Base-by-base conservation (phyloP, 2,113 vertebrate genomes). In the Axis porcinus region DNA sequence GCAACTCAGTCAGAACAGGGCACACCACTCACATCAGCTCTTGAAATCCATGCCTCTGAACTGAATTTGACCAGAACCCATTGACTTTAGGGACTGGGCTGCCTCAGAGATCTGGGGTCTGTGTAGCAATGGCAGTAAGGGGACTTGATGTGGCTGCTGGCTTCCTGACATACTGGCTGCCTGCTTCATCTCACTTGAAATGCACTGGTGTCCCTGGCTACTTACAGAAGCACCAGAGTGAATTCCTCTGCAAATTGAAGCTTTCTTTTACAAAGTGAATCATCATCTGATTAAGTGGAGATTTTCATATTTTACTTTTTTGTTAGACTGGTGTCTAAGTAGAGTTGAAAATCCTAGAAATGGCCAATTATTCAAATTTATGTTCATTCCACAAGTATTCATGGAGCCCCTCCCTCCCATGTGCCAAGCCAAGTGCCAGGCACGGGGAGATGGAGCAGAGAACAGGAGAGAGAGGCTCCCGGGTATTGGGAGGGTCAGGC, bases 231-330 rank as follows among this genome's bases (percentile, higher is more conserved):
- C 27, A 25, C n/a, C 19, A 43, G 12, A 30, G 47, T 47, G 58
- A 64, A 85, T 43, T 23, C 23, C 82, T 97, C 62, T 7, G 2
- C 64, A 64, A 36, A 47, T 2, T 3, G 36, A 92, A 84, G 47
- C 43, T 83, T 96, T 64, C 33, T 55, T 96, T 86, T 55, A 79
- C 36, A 89, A 89, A 58, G 27, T 19, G 8, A 87, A 86, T 47
- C 78, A 64, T 60, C 21, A 6, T 54, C 60, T 94, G 88, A 82
- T 92, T 43, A 95, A 78, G 52, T 10, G 43, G 70, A 45, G 25
- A 62, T 79, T 89, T 93, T 94, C 55, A 8, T 23, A 86, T 55
- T 94, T 96, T 52, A 47, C 43, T 94, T 90, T 96, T 83, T 70
- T 64, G 47, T 82, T 81, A 58, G 96, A 33, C 21, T 36, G 81